Conservation (phyloP, 2,888 invertebrate species). For the Apoda limacodes region DNA sequence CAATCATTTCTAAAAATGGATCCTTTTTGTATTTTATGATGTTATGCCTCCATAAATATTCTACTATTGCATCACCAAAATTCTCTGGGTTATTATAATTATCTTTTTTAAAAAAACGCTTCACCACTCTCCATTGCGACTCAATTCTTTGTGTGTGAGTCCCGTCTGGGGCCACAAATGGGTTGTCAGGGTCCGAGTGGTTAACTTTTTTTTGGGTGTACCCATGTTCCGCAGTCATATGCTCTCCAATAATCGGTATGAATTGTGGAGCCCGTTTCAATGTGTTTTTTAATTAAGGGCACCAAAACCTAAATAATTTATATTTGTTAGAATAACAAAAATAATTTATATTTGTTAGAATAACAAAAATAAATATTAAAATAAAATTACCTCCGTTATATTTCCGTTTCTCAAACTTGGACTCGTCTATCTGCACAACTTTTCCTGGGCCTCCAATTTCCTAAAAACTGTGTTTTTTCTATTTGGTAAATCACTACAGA, state of each 20-base stretch:
- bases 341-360: background rate
- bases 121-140: constrained; percentile 17
- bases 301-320: constrained; percentile 20
- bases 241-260: constrained; percentile 20
- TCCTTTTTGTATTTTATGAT: constrained; percentile 2
- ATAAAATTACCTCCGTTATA: constrained; percentile 7
- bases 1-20: constrained; percentile 1
- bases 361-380: background rate
- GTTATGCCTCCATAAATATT: constrained; percentile 13
- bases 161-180: constrained; percentile 20
- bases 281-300: constrained; percentile 21
- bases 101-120: constrained; percentile 10
- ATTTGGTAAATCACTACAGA: constrained; percentile 14
- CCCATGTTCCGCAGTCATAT: constrained; percentile 16
- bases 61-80: constrained; percentile 7
- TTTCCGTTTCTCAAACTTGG: constrained; percentile 18
- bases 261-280: constrained; percentile 16
- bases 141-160: constrained; percentile 19
- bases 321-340: background rate
- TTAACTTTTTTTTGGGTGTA: constrained; percentile 20
- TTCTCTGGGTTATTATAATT: constrained; percentile 8
- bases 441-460: constrained; percentile 19
- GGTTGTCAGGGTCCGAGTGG: constrained; percentile 15
- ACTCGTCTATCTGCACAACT: constrained; percentile 20
- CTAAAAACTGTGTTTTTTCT: constrained; percentile 6